phyloP scores from a whole-genome alignment of 2,888 invertebrate genomes.

The Alentia gelatinosa region DNA sequence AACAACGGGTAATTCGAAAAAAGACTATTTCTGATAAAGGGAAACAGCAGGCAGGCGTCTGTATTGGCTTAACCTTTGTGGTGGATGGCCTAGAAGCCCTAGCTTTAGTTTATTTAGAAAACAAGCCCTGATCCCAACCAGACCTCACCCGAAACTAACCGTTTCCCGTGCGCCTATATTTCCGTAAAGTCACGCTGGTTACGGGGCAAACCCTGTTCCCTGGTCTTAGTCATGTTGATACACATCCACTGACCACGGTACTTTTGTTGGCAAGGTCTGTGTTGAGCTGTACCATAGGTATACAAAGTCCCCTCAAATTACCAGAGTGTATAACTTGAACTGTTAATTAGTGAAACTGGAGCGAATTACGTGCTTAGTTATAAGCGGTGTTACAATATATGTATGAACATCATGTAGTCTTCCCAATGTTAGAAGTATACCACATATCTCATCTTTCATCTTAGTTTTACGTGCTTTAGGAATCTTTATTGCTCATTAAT shows the following conservation, averaged over 20 bases:
- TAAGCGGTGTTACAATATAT: too few relatives aligned
- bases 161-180: background rate
- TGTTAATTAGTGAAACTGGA: too few relatives aligned
- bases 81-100: background rate
- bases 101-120: slow-evolving; percentile 18
- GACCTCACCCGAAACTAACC: background rate
- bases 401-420: too few relatives aligned
- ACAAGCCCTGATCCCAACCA: background rate
- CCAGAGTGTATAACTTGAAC: too few relatives aligned
- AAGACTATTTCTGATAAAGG: slow-evolving; percentile 12
- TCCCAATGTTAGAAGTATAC: too few relatives aligned
- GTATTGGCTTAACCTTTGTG: slow-evolving; percentile 30
- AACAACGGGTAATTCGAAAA: background rate
- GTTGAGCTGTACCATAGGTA: too few relatives aligned
- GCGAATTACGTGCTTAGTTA: too few relatives aligned
- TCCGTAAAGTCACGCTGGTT: background rate
- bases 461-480: too few relatives aligned
- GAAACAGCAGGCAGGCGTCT: slow-evolving; percentile 36
- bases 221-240: background rate
- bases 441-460: too few relatives aligned
- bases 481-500: slow-evolving; percentile 20
- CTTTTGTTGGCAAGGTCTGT: too few relatives aligned
- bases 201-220: background rate
- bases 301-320: too few relatives aligned
- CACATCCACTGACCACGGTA: background rate